phyloP scores from a whole-genome alignment of 1,140 invertebrate genomes.

The Lasioglossum baleicum region DNA sequence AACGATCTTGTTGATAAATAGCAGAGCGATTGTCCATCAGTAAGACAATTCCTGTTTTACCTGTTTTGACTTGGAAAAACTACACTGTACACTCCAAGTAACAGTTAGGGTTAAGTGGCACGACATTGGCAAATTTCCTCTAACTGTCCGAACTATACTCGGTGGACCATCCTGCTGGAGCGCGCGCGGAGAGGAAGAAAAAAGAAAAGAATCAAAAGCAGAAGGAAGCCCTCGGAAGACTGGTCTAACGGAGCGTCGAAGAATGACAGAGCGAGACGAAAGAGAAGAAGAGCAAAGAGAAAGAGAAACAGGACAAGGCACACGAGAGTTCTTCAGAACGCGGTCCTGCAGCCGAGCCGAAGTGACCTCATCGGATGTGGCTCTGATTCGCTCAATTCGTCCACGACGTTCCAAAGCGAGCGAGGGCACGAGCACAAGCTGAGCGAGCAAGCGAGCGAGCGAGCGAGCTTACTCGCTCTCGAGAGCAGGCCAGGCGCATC shows the following conservation, averaged over 20 bases:
- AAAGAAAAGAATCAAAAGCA: background rate
- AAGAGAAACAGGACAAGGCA: slow-evolving; percentile 8
- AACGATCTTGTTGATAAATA: too few relatives aligned
- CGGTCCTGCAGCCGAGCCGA: slow-evolving; percentile 66
- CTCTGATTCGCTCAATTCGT: slow-evolving; percentile 79
- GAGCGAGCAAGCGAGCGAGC: too few relatives aligned
- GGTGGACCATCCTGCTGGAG: too few relatives aligned
- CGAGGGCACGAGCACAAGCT: too few relatives aligned
- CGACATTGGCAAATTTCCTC: too few relatives aligned
- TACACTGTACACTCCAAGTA: too few relatives aligned
- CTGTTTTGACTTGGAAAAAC: too few relatives aligned
- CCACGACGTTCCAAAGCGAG: slow-evolving; percentile 61
- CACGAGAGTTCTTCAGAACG: slow-evolving; percentile 12
- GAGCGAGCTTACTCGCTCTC: too few relatives aligned
- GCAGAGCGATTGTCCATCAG: too few relatives aligned
- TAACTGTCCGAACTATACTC: too few relatives aligned
- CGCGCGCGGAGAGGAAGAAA: background rate
- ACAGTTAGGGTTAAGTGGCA: too few relatives aligned
- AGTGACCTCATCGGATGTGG: slow-evolving; percentile 79
- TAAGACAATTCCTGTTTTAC: too few relatives aligned
- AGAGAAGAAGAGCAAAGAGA: background rate
- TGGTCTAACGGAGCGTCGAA: slow-evolving; percentile 12
- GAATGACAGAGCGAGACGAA: background rate
- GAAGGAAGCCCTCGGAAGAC: background rate
- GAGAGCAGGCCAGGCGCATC: slow-evolving; percentile 39